Base-by-base conservation (phyloP, 1,140 invertebrate species). In the Maconellicoccus hirsutus region DNA sequence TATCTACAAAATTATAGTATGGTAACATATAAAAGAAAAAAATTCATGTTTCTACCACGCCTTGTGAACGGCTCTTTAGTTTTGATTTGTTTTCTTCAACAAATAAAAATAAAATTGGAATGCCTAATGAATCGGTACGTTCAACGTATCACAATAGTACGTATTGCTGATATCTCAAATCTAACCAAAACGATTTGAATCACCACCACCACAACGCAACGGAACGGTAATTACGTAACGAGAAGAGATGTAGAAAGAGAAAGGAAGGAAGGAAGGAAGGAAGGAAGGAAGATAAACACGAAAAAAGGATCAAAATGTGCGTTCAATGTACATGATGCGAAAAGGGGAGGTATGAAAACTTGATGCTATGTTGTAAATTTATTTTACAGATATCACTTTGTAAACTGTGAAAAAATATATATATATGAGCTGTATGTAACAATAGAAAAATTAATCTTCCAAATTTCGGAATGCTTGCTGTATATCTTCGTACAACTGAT, bases 381-480 rank as follows among this genome's bases (percentile, higher is more conserved):
- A 33, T 52, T 52, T 14, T 52, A 52, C 42, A 52, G n/a, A 52
- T 52, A 52, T 52, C 42, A 52, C 42, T 52, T 52, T 19, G 4
- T 52, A 52, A 16, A 52, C 33, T 2, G 42, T 52, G 42, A 52
- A 52, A 52, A 16, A 52, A 52, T 8, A 16, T 8, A 52, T 16
- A 52, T 52, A 16, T 8, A 52, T 52, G n/a, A 8, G 42, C 42
- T 8, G 12, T 33, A 33, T 33, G n/a, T n/a, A 33, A 6, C 29
- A 33, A 69, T 21, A 70, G 19, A 59, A 19, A 52, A 52, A 52
- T 87, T 96, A 98, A 82, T 99, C 97, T 85, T 99, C 97, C 79
- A 99, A 84, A 84, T 98, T 98, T 80, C 97, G 90, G 86, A 99
- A 99, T 76, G 93, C 92, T 78, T 93, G 91, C 77, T 95, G 91